Base-by-base conservation (phyloP, 2,797 vertebrate genomes). In the Schizothorax lantsangensis region DNA sequence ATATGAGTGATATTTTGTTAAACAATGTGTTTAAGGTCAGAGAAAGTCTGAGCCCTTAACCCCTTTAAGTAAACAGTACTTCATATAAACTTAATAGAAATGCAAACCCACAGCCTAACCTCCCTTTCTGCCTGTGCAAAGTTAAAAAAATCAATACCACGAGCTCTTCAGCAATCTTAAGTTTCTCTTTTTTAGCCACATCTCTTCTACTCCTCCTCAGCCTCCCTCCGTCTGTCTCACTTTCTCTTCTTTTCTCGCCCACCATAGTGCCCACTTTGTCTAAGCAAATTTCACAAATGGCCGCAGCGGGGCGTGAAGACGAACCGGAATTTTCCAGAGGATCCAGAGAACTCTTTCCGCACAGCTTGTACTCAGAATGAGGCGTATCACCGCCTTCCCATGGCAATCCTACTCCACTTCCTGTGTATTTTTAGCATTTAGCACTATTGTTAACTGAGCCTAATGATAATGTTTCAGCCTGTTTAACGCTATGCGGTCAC, bases 281-380 rank as follows among this genome's bases (percentile, higher is more conserved):
- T 84, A 83, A 90, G 81, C 77, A 86, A 86, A 85, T 86, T 85
- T 90, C 87, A 80, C 78, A 80, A 90, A 87, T 57, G 81, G 78
- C 88, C 88, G 68, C 88, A 86, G 82, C 72, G 83, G 86, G 88
- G 87, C 86, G 79, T 84, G 75, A 89, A 57, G 45, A 84, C 33
- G 64, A 57, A 74, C 43, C 49, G 19, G 71, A 84, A 73, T 84
- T 81, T 88, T 79, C 71, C 40, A 75, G 33, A 75, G 84, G 15
- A 72, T 36, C 72, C 75, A 78, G 12, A 73, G 45, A 64, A 88
- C 73, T 81, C 81, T 79, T 68, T n/a, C 59, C 17, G 47, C 84
- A 81, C 86, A 84, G 86, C 84, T 69, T 78, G 88, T 81, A 74
- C 80, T 79, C 69, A 57, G 23, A 85, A 81, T 49, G 57, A 26